Percentiles rank a stretch among this genome's conserved stretches.
Conservation (phyloP, 2,113 vertebrate species). For the Bombycilla garrulus region DNA sequence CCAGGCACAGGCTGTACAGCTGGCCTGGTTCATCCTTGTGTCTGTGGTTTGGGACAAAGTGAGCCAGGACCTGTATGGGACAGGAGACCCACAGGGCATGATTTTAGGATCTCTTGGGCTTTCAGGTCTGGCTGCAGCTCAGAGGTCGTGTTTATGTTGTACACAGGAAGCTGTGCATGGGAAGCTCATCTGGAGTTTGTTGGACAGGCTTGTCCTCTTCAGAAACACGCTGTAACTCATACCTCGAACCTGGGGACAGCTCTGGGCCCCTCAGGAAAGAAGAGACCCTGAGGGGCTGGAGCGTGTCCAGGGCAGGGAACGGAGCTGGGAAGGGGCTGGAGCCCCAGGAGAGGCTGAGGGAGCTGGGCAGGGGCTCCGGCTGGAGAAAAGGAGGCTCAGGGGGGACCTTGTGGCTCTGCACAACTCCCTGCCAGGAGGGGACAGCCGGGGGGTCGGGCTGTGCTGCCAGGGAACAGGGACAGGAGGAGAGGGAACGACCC, state of each 20-base stretch:
- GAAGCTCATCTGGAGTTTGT: neutral
- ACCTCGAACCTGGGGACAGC: rapidly evolving
- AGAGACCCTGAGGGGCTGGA: neutral
- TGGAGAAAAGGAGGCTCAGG: neutral
- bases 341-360: neutral
- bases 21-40: neutral
- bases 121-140: neutral
- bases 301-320: rapidly evolving
- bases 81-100: rapidly evolving
- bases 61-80: neutral
- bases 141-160: neutral
- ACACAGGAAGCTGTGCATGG: neutral
- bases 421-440: neutral
- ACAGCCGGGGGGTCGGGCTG: rapidly evolving
- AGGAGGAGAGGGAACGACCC: rapidly evolving
- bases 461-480: neutral
- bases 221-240: neutral
- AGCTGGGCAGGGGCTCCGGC: neutral
- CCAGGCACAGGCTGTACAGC: neutral
- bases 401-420: neutral
- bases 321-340: neutral
- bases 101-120: neutral
- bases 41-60: neutral
- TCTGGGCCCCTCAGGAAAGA: neutral
- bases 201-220: neutral